Evolutionary conservation across 35 echinoderm and acorn worm species (phyloP), one percentile per base, ranked within the genome.

Genomic region (Heliocidaris tuberculata): DNA sequence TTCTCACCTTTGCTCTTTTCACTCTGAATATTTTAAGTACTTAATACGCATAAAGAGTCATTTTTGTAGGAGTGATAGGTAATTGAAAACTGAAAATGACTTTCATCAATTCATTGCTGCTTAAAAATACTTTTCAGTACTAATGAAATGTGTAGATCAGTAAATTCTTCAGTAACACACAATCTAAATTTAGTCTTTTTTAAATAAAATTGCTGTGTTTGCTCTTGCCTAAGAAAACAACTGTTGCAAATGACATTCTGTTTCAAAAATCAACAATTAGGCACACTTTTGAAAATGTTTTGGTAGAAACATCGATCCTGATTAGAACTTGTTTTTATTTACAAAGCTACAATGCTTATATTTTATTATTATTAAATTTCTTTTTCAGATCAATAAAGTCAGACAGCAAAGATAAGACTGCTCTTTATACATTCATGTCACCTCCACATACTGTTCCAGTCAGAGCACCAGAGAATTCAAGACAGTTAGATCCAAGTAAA

Each of bases 401-500:
- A 52, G 91, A 93, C 21, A 13, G 3, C 24, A 92, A 94, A n/a
- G 50, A 30, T 90, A 93, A 95, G 30, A 86, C 86, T 90, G 95
- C 93, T 29, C 88, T 96, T 0, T 99, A 97, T 88, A 99, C 98
- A 48, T 99, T 99, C 85, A 97, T 90, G 49, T 99, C 98, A 35
- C 96, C 95, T 91, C 98, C 98, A 21, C 96, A 95, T 48, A 92
- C 95, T 88, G 97, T 96, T 17, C 98, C 96, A 6, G 19, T 93
- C 7, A 96, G 96, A 93, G 93, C 85, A 49, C n/a, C 86, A 16
- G 96, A 98, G 19, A 94, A 95, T 50, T 94, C 94, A 21, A 95
- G 85, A 32, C 94, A 98, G 30, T 49, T 96, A 30, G 97, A 98
- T 49, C 95, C 96, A 12, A 96, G 95, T 88, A 96, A 96, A 93